phyloP scores from a whole-genome alignment of 2,113 vertebrate genomes.

The Sminthopsis crassicaudata region DNA sequence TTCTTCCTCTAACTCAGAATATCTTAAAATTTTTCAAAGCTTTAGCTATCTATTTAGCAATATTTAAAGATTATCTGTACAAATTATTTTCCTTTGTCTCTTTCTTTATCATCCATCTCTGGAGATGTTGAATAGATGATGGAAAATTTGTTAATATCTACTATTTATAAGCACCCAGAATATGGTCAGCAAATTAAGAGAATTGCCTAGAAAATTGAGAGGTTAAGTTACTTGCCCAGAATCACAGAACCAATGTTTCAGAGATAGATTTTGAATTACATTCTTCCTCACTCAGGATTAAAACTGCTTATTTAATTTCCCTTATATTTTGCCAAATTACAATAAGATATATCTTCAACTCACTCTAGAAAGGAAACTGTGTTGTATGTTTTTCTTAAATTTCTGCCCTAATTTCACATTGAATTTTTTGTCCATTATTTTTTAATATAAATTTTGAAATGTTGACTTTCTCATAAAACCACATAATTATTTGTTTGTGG shows the following conservation, averaged over 20 bases:
- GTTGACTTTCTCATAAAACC: slow-evolving; percentile 53
- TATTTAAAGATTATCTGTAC: background rate
- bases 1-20: background rate
- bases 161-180: background rate
- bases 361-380: background rate
- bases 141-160: background rate
- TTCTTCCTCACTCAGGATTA: background rate
- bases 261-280: background rate
- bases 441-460: slow-evolving; percentile 55
- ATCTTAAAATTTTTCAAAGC: background rate
- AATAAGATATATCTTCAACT: background rate
- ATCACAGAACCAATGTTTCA: background rate
- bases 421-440: slow-evolving; percentile 17
- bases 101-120: background rate
- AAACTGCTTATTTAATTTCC: background rate
- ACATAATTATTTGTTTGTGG: slow-evolving; percentile 65
- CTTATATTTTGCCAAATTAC: background rate
- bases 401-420: background rate
- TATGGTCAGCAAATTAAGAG: background rate
- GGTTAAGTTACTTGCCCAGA: background rate
- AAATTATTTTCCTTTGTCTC: background rate
- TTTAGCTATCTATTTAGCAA: background rate
- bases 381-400: background rate
- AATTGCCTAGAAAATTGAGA: background rate
- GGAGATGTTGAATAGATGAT: background rate